Base-by-base conservation (phyloP, 2,113 vertebrate genomes). In the Xiphophorus couchianus region DNA sequence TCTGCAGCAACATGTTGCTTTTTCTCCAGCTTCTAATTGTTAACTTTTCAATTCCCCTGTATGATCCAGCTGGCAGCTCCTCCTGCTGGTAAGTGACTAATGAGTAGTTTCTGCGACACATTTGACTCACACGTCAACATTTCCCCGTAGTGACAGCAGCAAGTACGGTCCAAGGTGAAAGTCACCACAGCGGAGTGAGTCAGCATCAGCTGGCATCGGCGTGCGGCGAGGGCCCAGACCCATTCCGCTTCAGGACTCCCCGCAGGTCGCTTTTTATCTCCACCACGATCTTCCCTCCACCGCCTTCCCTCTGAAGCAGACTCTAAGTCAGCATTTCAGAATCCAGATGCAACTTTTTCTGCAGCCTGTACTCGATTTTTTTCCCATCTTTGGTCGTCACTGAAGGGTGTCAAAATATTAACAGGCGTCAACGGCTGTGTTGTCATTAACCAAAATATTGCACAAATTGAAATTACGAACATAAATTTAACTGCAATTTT, bases 101-200 rank as follows among this genome's bases (percentile, higher is more conserved):
- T 19, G 64, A 82, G 64, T 68, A 54, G 31, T 58, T 70, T 70
- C 64, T 64, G 29, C 75, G 80, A 87, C 74, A 74, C 69, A 5
- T n/a, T 76, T 77, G 77, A 73, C 44, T 48, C 44, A 19, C 44
- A 19, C 63, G 68, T 64, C 33, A 66, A 58, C 73, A 39, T 44
- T 73, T 42, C 37, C 71, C 39, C 19, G 39, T 64, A 66, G 65
- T 15, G 63, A 68, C 19, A 62, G 78, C 60, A 39, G 61, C 76
- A 28, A 71, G 69, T 67, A 1, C 35, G 71, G 78, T 74, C 68
- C 82, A 89, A 89, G 89, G 88, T 91, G 84, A 88, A 87, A 87
- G 77, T 68, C 78, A 80, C 22, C 63, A 78, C 78, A 64, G 83
- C 72, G 66, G 12, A 51, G 83, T 81, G 77, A 90, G 78, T 84